Conservation (phyloP, 2,113 vertebrate species). For the Perca flavescens region DNA sequence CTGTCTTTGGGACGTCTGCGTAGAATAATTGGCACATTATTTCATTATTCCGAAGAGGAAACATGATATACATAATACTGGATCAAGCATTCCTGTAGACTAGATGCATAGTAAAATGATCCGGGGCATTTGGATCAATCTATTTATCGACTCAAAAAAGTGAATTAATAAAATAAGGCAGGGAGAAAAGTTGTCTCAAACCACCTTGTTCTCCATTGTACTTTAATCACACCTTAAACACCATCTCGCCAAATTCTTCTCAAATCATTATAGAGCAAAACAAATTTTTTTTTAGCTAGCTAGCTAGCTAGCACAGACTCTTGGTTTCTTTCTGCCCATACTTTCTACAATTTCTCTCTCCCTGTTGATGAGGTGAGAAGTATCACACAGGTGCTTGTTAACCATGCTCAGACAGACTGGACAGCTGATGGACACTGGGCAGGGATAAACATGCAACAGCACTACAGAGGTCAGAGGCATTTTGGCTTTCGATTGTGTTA, state of each 20-base stretch:
- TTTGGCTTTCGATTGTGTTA: conserved; percentile 39
- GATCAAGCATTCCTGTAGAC: conserved; percentile 2
- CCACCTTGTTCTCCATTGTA: neutral
- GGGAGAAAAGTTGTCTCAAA: neutral
- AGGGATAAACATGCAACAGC: conserved; percentile 35
- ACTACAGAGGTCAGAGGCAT: conserved; percentile 46
- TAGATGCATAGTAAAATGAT: conserved; percentile 11
- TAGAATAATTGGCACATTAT: conserved; percentile 20
- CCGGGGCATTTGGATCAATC: neutral
- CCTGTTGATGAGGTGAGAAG: conserved; percentile 39
- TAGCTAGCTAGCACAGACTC: neutral
- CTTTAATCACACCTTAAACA: conserved; percentile 16
- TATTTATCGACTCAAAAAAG: neutral
- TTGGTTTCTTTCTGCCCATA: neutral
- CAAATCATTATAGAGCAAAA: neutral
- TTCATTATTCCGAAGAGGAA: conserved; percentile 29
- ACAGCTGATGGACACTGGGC: conserved; percentile 54
- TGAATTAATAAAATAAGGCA: conserved; percentile 22
- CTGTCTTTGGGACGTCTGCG: conserved; percentile 7
- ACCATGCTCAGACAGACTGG: conserved; percentile 13
- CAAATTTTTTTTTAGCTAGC: neutral
- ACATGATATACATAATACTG: conserved; percentile 21
- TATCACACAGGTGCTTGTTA: conserved; percentile 70
- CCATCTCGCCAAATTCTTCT: neutral
- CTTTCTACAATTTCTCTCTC: conserved; percentile 6